phyloP scores from a whole-genome alignment of 2,113 vertebrate species.

The Cyprinodon brontotheroides region DNA sequence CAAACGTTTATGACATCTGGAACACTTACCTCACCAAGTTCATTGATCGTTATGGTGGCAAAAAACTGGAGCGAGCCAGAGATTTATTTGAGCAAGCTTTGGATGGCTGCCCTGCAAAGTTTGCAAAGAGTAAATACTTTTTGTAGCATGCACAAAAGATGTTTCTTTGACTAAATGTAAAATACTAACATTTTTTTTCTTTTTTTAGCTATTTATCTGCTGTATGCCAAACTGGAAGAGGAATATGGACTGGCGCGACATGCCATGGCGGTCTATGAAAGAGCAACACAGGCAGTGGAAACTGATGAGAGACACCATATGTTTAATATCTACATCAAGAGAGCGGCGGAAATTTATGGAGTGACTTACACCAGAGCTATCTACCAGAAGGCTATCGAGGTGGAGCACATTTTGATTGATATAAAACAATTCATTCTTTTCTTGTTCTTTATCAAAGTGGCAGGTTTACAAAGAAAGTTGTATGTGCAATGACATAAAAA shows the following conservation, averaged over 20 bases:
- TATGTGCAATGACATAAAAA: background rate
- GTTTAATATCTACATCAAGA: constrained; percentile 96
- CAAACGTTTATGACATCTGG: constrained; percentile 94
- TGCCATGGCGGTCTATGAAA: constrained; percentile 93
- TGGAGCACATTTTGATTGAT: constrained; percentile 32
- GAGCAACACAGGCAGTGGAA: constrained; percentile 88
- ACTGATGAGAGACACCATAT: constrained; percentile 86
- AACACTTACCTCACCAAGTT: constrained; percentile 96
- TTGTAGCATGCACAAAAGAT: background rate
- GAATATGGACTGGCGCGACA: constrained; percentile 90
- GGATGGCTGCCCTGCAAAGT: constrained; percentile 90
- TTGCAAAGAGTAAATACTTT: constrained; percentile 86
- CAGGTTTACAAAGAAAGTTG: background rate
- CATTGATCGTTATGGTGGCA: constrained; percentile 91
- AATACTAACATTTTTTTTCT: background rate
- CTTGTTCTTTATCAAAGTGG: background rate
- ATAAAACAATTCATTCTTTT: background rate
- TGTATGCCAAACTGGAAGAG: constrained; percentile 92
- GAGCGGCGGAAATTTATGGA: constrained; percentile 92
- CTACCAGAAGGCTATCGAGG: constrained; percentile 94
- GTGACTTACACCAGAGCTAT: constrained; percentile 92
- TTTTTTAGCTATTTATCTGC: constrained; percentile 85
- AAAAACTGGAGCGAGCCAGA: constrained; percentile 91
- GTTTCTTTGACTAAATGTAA: background rate
- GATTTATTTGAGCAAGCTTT: constrained; percentile 93